Conservation (phyloP, 2,888 invertebrate species). For the Cheilosia variabilis region DNA sequence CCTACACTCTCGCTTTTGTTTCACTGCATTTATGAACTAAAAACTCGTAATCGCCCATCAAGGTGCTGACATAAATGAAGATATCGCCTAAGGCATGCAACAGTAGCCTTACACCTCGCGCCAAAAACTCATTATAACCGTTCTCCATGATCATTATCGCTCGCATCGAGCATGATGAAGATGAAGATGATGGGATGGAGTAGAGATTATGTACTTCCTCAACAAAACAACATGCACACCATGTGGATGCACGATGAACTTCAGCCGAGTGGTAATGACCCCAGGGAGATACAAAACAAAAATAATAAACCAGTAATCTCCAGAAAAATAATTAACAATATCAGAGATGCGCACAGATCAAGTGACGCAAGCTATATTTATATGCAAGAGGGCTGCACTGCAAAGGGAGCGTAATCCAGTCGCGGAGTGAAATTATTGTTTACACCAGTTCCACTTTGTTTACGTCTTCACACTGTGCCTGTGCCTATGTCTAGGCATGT, state of each 20-base stretch:
- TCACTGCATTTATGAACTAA: not conserved
- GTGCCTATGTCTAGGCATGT: constrained; percentile 13
- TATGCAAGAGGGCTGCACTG: constrained; percentile 31
- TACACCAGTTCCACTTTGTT: constrained; percentile 68
- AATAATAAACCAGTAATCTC: constrained; percentile 45
- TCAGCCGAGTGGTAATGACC: constrained; percentile 70
- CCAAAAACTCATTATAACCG: constrained; percentile 53
- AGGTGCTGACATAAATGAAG: not conserved
- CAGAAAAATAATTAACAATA: constrained; percentile 44
- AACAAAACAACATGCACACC: constrained; percentile 21
- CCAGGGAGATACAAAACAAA: constrained; percentile 60
- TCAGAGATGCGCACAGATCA: not conserved
- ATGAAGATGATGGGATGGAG: not conserved
- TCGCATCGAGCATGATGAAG: not conserved
- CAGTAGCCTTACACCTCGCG: constrained; percentile 37
- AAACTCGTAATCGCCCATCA: not conserved
- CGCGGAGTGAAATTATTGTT: constrained; percentile 67
- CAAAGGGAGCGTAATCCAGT: constrained; percentile 63
- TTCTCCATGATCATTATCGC: constrained; percentile 51
- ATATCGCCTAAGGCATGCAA: not conserved
- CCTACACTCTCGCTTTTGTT: not conserved
- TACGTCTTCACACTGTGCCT: constrained; percentile 35
- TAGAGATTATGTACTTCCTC: constrained; percentile 30
- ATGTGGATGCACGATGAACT: constrained; percentile 51
- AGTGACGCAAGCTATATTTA: not conserved